phyloP scores from a whole-genome alignment of 2,888 invertebrate species.

The Chymomyza fuscimana region DNA sequence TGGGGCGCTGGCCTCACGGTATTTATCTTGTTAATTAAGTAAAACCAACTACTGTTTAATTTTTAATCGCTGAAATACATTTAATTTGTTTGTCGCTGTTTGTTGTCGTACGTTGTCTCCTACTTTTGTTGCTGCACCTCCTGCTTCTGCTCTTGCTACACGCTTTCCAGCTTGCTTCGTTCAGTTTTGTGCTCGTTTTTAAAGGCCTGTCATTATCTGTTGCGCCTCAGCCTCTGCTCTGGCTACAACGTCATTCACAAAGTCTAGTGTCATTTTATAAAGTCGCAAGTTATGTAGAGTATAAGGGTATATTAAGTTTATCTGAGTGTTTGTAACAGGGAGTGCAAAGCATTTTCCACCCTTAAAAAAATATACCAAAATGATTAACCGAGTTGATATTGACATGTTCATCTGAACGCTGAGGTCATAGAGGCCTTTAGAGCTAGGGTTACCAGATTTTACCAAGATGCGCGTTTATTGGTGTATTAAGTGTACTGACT shows the following conservation, averaged over 20 bases:
- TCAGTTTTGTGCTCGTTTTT: constrained; percentile 19
- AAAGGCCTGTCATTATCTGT: constrained; percentile 33
- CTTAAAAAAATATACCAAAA: too few species aligned
- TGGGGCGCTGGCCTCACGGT: constrained; percentile 31
- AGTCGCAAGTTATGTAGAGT: too few species aligned
- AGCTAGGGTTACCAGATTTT: too few species aligned
- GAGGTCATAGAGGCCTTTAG: too few species aligned
- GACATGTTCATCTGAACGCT: too few species aligned
- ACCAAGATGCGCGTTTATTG: too few species aligned
- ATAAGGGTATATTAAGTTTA: too few species aligned
- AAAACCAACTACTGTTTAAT: constrained; percentile 61
- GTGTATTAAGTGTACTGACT: too few species aligned
- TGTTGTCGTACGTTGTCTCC: background rate
- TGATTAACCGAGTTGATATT: too few species aligned
- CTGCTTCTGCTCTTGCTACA: background rate
- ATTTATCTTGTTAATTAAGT: constrained; percentile 66
- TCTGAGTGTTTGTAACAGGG: too few species aligned
- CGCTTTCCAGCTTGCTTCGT: too few species aligned
- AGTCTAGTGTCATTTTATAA: background rate
- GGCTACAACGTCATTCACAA: background rate
- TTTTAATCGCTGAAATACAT: constrained; percentile 63
- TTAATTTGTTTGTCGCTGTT: constrained; percentile 41
- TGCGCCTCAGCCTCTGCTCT: background rate
- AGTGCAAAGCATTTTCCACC: too few species aligned
- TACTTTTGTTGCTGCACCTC: background rate